These are phyloP conservation scores for Malachius bipustulatus DNA, from an alignment of 2,888 invertebrate species.

Conservation along the genomic window DNA sequence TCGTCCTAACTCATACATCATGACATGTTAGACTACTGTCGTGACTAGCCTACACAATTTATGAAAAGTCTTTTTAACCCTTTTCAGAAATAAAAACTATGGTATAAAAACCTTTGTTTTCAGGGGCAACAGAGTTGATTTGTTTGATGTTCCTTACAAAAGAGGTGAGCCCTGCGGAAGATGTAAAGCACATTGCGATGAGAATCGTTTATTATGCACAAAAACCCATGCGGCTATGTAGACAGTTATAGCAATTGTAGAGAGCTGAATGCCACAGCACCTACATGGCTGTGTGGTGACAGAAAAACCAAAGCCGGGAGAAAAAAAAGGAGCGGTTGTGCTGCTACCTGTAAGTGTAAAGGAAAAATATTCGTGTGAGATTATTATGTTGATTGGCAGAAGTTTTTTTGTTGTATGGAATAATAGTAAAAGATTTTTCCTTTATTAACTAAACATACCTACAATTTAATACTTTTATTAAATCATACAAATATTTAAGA, in stretches of 20 bases:
- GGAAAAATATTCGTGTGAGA: constrained; percentile 40
- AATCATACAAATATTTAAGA: too few species aligned
- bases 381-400: too few species aligned
- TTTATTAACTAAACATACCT: too few species aligned
- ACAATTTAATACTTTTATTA: too few species aligned
- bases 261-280: constrained; percentile 46
- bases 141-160: constrained; percentile 55
- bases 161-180: constrained; percentile 51
- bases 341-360: constrained; percentile 61
- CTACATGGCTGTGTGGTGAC: constrained; percentile 48
- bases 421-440: too few species aligned
- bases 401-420: too few species aligned
- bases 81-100: not conserved
- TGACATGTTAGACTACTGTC: too few species aligned
- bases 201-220: constrained; percentile 56
- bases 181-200: constrained; percentile 52
- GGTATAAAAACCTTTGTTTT: constrained; percentile 27
- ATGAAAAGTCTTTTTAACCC: too few species aligned
- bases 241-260: constrained; percentile 64
- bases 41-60: too few species aligned
- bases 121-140: constrained; percentile 57
- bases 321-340: constrained; percentile 45
- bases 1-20: too few species aligned
- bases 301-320: constrained; percentile 43
- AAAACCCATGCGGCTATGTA: constrained; percentile 56